These are phyloP conservation scores for Mizuhopecten yessoensis DNA, from an alignment of 1,140 invertebrate genomes.

Conservation along the genomic window DNA sequence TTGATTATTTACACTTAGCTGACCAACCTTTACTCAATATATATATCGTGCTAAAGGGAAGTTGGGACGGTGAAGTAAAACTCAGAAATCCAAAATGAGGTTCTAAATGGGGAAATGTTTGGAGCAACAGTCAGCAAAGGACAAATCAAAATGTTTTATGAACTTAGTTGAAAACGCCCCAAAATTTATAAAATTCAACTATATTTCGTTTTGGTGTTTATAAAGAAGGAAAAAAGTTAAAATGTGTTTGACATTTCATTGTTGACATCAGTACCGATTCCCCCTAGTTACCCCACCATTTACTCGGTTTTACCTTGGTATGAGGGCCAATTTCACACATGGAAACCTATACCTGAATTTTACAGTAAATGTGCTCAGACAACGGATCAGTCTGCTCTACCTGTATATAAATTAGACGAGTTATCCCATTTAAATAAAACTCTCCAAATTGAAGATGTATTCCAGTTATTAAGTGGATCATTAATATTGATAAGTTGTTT, in stretches of 20 bases:
- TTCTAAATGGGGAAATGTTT: neutral
- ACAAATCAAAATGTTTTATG: no score
- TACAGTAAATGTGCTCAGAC: neutral
- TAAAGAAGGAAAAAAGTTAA: no score
- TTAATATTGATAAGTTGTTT: neutral
- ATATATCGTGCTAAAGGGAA: neutral
- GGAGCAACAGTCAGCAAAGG: neutral
- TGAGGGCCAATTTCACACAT: slow-evolving; percentile 26
- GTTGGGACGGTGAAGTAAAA: neutral
- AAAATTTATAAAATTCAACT: no score
- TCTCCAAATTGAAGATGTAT: neutral
- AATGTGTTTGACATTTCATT: no score
- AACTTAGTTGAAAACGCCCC: no score
- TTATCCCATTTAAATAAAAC: neutral
- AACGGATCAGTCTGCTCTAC: neutral
- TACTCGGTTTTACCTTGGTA: neutral
- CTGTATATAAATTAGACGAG: neutral
- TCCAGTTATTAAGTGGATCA: neutral
- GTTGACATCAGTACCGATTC: no score
- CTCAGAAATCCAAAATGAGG: neutral
- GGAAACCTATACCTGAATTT: neutral
- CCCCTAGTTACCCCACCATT: neutral
- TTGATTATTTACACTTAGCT: slow-evolving; percentile 18
- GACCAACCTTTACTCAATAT: neutral
- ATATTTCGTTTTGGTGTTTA: no score